A percentile compares a stretch with the other conserved stretches of the same genome.
Evolutionary conservation across 1,140 invertebrate genomes (phyloP).

Genomic region (Hycleus phaleratus): DNA sequence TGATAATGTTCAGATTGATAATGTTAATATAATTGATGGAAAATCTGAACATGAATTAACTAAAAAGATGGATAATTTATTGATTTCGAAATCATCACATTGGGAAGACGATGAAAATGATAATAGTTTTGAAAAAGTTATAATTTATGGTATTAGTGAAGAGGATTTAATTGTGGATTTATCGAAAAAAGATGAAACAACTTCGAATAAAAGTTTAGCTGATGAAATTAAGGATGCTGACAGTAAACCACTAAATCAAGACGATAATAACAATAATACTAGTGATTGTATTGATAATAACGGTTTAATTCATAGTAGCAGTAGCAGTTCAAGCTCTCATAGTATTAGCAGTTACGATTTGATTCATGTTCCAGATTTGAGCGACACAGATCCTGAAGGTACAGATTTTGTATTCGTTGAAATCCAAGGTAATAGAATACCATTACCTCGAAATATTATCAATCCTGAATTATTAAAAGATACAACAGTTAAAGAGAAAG

Average conservation of each 20-base stretch:
- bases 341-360: neutral
- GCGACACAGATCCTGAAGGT: neutral
- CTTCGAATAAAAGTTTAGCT: neutral
- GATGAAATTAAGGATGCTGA: neutral
- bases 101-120: neutral
- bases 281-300: too few species aligned
- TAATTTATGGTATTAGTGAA: constrained; percentile 1
- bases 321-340: too few species aligned
- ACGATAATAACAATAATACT: too few species aligned
- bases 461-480: constrained; percentile 11
- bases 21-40: too few species aligned
- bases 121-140: neutral
- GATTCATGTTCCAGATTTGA: neutral
- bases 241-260: too few species aligned
- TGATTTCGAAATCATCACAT: too few species aligned
- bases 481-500: constrained; percentile 1
- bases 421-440: constrained; percentile 17
- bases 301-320: too few species aligned
- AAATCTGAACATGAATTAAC: too few species aligned
- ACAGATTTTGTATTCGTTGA: constrained; percentile 17
- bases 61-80: too few species aligned
- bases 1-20: too few species aligned
- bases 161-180: constrained; percentile 8
- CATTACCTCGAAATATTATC: constrained; percentile 17
- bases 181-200: constrained; percentile 1